Conservation (phyloP, 1,140 invertebrate genomes). For the Steinernema khuongi region DNA sequence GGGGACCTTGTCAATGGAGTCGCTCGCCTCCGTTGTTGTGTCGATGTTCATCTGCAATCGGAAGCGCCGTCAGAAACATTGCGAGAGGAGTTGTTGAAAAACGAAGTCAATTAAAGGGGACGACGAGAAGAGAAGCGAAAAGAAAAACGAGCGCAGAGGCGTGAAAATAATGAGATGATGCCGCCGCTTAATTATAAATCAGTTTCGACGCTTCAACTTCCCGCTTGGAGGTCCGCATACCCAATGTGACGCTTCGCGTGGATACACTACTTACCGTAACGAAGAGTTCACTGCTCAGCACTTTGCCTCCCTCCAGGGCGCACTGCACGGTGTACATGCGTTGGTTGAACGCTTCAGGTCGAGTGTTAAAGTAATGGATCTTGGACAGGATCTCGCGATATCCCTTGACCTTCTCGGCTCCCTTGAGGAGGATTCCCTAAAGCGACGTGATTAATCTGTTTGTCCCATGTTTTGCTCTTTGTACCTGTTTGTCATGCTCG, state of each 20-base stretch:
- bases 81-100: background rate
- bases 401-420: conserved; percentile 55
- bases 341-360: conserved; percentile 53
- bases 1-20: background rate
- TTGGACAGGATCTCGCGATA: conserved; percentile 51
- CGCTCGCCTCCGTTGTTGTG: background rate
- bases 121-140: background rate
- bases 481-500: conserved; percentile 54
- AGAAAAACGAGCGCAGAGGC: conserved; percentile 4
- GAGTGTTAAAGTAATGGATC: conserved; percentile 58
- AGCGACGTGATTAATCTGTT: background rate
- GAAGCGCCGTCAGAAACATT: background rate
- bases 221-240: background rate
- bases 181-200: conserved; percentile 7
- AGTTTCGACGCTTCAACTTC: background rate
- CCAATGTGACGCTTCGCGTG: background rate
- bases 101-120: conserved; percentile 12
- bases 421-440: conserved; percentile 50
- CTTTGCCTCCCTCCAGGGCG: conserved; percentile 47
- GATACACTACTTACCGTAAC: conserved; percentile 28
- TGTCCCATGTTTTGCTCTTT: background rate
- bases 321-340: conserved; percentile 55
- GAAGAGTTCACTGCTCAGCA: conserved; percentile 54
- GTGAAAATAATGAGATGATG: conserved; percentile 3
- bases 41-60: conserved; percentile 16